Conservation (phyloP, 2,113 vertebrate genomes). For the Hippopotamus amphibius region DNA sequence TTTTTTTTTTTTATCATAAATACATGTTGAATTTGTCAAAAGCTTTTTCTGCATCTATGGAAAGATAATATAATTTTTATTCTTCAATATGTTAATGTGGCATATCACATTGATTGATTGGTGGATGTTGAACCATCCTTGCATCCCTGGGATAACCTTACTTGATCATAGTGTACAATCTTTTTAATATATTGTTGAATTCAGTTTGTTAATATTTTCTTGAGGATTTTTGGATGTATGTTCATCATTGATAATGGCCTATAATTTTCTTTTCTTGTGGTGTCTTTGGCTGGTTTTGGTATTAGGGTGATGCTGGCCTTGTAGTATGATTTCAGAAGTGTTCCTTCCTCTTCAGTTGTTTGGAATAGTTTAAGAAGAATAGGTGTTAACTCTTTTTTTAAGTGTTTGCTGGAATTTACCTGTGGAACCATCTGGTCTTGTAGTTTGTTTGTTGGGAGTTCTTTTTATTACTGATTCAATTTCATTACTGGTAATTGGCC, state of each 20-base stretch:
- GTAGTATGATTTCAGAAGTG: background rate
- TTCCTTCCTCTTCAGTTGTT: background rate
- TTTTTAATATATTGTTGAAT: background rate
- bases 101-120: background rate
- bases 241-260: background rate
- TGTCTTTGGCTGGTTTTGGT: background rate
- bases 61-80: background rate
- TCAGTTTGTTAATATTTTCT: background rate
- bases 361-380: background rate
- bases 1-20: background rate
- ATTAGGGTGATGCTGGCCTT: background rate
- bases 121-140: background rate
- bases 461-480: background rate
- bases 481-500: background rate
- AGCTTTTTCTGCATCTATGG: background rate
- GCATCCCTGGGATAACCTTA: background rate
- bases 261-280: background rate
- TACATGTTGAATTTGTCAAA: background rate
- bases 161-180: background rate
- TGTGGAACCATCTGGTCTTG: background rate
- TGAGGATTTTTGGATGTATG: background rate
- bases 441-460: background rate
- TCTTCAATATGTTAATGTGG: background rate
- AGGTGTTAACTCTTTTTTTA: background rate
- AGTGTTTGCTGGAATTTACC: background rate